Evolutionary conservation across 2,888 invertebrate genomes (phyloP).

Genomic region (Girardia tigrina): DNA sequence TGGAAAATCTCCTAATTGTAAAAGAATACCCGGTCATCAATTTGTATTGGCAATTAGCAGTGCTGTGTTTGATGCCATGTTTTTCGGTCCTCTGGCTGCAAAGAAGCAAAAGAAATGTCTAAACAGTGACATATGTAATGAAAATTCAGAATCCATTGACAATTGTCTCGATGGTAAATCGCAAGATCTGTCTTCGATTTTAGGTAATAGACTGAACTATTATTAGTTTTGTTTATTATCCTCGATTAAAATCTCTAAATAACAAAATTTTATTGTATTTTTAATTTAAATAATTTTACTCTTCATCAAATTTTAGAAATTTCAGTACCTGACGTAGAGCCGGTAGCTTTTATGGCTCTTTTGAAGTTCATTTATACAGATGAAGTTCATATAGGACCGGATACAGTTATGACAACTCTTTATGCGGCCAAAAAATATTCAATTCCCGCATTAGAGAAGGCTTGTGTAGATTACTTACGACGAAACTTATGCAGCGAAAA

Average conservation of each 20-base stretch:
- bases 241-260: neutral
- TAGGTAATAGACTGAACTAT: neutral
- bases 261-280: too few species aligned
- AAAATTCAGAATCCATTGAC: neutral
- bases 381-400: constrained; percentile 68
- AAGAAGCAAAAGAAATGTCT: neutral
- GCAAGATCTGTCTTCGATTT: neutral
- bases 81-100: constrained; percentile 56
- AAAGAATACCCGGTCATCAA: constrained; percentile 59
- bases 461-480: constrained; percentile 65
- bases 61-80: constrained; percentile 73
- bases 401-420: constrained; percentile 70
- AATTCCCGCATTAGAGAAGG: constrained; percentile 66
- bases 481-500: constrained; percentile 63
- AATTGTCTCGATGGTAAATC: neutral
- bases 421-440: constrained; percentile 76
- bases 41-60: constrained; percentile 68
- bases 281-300: too few species aligned
- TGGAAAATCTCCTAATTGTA: constrained; percentile 55
- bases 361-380: constrained; percentile 61
- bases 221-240: neutral
- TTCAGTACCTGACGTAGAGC: constrained; percentile 69
- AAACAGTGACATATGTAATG: neutral
- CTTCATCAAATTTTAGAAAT: too few species aligned
- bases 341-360: constrained; percentile 59